A percentile compares a stretch with the other conserved stretches of the same genome.
These are phyloP conservation scores for Coturnix japonica DNA, from an alignment of 2,113 vertebrate species.

Conservation along the genomic window DNA sequence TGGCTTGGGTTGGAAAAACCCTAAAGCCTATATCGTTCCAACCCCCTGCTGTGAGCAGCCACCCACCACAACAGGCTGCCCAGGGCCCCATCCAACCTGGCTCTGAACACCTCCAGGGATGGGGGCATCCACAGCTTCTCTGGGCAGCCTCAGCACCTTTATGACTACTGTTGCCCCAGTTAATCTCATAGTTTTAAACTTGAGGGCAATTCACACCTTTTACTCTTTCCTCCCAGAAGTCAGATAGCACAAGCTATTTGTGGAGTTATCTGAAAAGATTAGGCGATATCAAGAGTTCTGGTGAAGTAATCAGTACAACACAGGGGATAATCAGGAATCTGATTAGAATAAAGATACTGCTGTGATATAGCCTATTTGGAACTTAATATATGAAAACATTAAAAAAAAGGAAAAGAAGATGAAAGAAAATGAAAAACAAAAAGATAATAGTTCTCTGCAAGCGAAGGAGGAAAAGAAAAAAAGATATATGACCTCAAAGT, in stretches of 20 bases:
- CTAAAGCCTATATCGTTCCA: no score
- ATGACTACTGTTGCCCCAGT: neutral
- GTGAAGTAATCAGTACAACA: constrained; percentile 14
- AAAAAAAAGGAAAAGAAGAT: neutral
- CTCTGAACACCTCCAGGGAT: no score
- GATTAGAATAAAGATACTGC: constrained; percentile 39
- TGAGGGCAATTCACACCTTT: neutral
- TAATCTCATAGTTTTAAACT: neutral
- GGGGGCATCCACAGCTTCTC: no score
- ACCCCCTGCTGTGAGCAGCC: no score
- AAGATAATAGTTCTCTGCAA: neutral
- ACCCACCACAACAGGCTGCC: no score
- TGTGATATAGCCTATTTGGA: constrained; percentile 13
- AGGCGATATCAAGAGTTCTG: neutral
- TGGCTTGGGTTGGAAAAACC: no score
- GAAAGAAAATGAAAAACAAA: constrained; percentile 57
- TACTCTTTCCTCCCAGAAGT: neutral
- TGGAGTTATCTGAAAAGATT: constrained; percentile 25
- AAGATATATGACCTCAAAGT: neutral
- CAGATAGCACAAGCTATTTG: constrained; percentile 32
- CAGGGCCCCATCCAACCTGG: no score
- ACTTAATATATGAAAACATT: constrained; percentile 37
- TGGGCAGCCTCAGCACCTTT: neutral
- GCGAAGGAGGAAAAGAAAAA: neutral
- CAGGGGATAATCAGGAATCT: constrained; percentile 3